Conservation (phyloP, 1,140 invertebrate species). For the Telenomus remus region DNA sequence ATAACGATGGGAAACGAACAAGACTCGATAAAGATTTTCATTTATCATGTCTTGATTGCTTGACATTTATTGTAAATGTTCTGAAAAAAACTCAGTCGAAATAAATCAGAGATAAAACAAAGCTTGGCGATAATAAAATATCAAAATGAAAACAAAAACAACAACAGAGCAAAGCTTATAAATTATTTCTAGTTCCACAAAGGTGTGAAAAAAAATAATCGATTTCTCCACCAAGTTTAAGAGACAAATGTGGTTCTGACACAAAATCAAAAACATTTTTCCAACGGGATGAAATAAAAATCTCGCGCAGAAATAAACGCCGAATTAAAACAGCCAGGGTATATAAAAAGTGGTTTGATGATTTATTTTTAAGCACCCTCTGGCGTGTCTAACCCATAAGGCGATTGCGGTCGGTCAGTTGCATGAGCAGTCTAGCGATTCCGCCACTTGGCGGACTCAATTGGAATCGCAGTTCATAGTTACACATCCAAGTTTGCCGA, state of each 20-base stretch:
- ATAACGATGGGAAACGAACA: slow-evolving; percentile 4
- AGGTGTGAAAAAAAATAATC: no score
- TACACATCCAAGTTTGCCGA: slow-evolving; percentile 59
- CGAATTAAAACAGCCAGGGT: slow-evolving; percentile 1
- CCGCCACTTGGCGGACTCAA: slow-evolving; percentile 50
- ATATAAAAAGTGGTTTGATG: slow-evolving; percentile 23
- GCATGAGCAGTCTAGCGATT: slow-evolving; percentile 33
- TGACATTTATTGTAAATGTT: neutral
- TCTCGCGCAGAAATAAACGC: no score
- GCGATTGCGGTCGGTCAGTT: slow-evolving; percentile 29
- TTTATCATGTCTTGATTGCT: neutral
- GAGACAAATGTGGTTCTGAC: no score
- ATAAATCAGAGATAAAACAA: no score
- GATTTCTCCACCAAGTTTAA: no score
- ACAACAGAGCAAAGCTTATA: neutral
- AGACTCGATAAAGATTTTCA: slow-evolving; percentile 17
- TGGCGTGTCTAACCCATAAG: slow-evolving; percentile 40
- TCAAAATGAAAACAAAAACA: neutral
- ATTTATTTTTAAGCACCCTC: slow-evolving; percentile 39
- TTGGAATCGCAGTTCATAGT: slow-evolving; percentile 60
- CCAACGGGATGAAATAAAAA: no score
- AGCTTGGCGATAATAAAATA: no score
- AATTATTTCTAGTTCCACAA: no score
- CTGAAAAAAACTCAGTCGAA: no score
- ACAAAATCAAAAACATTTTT: no score